Evolutionary conservation across 2,113 vertebrate species (phyloP).

Genomic region (Equus przewalskii): DNA sequence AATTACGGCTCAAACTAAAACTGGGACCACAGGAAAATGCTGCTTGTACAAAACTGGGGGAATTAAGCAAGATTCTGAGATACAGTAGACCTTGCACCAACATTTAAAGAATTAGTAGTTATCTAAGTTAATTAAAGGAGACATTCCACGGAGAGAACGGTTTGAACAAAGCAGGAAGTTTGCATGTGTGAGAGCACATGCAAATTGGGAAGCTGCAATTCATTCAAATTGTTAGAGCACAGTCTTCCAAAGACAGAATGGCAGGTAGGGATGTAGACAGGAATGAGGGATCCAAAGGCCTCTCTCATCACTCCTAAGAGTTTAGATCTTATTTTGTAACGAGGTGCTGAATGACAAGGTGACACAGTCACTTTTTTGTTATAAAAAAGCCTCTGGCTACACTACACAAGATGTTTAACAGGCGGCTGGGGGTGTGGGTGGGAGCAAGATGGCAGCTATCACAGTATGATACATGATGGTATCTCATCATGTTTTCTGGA

Average conservation of each 20-base stretch:
- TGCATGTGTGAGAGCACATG: not conserved
- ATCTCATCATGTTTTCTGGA: not conserved
- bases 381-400: not conserved
- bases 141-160: not conserved
- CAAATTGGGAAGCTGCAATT: not conserved
- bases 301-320: not conserved
- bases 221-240: not conserved
- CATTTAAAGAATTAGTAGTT: not conserved
- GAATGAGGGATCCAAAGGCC: not conserved
- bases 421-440: too few relatives aligned
- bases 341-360: not conserved
- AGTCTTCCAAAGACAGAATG: not conserved
- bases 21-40: not conserved
- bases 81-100: not conserved
- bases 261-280: not conserved
- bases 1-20: not conserved
- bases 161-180: not conserved
- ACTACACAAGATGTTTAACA: not conserved
- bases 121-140: not conserved
- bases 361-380: not conserved
- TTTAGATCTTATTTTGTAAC: not conserved
- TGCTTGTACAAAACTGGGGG: not conserved
- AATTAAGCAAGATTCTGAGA: not conserved
- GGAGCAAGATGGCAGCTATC: not conserved
- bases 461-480: not conserved